A percentile compares a stretch with the other conserved stretches of the same genome.
phyloP scores from a whole-genome alignment of 2,797 vertebrate genomes.

The Tadarida brasiliensis region DNA sequence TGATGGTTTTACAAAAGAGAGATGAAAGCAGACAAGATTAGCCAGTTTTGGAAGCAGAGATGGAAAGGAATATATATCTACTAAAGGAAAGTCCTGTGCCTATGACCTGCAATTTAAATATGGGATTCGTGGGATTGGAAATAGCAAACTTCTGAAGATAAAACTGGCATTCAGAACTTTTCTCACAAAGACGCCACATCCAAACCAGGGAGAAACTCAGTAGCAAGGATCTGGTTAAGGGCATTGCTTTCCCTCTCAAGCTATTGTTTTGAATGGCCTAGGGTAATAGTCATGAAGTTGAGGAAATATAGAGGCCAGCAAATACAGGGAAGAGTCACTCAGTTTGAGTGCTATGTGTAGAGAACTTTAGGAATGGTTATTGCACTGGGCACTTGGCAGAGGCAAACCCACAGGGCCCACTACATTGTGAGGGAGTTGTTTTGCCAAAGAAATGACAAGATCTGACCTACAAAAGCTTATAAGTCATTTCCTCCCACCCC shows the following conservation, averaged over 20 bases:
- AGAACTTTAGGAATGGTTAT: background rate
- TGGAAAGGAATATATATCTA: background rate
- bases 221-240: background rate
- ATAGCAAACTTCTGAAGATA: conserved; percentile 19
- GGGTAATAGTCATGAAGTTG: background rate
- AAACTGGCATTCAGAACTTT: background rate
- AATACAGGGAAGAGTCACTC: background rate
- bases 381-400: background rate
- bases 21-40: background rate
- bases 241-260: background rate
- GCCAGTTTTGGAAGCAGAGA: background rate
- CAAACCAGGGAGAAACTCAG: background rate
- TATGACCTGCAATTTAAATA: background rate
- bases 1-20: background rate
- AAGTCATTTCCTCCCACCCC: background rate
- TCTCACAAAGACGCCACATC: background rate
- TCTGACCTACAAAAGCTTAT: background rate
- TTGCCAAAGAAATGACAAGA: background rate
- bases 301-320: background rate
- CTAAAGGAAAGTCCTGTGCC: background rate
- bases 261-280: background rate
- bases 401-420: background rate
- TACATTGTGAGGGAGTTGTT: background rate
- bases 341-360: background rate
- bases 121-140: background rate